These are phyloP conservation scores for Hirudinaria manillensis DNA, from an alignment of 2,888 invertebrate genomes.

Conservation along the genomic window DNA sequence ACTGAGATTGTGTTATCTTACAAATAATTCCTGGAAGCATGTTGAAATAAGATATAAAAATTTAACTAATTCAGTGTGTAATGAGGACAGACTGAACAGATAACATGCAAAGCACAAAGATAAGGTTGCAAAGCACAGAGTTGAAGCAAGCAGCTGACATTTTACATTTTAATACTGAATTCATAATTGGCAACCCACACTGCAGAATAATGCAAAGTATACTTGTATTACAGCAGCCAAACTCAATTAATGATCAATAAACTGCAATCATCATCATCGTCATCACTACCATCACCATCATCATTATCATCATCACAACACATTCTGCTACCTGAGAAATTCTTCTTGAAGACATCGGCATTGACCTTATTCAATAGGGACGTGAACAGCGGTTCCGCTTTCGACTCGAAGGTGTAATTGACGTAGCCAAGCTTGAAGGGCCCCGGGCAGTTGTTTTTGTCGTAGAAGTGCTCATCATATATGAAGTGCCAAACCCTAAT, in stretches of 20 bases:
- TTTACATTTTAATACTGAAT: no score
- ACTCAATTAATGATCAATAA: neutral
- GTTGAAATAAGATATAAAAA: no score
- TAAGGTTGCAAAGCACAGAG: no score
- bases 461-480: constrained; percentile 34
- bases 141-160: no score
- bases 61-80: no score
- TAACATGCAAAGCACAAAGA: no score
- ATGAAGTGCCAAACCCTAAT: constrained; percentile 37
- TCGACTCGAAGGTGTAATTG: constrained; percentile 34
- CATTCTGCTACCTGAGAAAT: constrained; percentile 29
- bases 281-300: neutral
- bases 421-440: constrained; percentile 34
- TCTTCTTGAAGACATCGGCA: constrained; percentile 33
- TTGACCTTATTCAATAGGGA: constrained; percentile 35
- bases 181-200: no score
- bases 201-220: no score
- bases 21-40: no score
- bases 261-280: neutral
- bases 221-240: no score
- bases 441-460: constrained; percentile 14
- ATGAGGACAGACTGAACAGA: no score
- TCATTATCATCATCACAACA: neutral
- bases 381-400: constrained; percentile 32
- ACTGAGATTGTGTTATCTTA: neutral